Evolutionary conservation across 2,113 vertebrate species (phyloP).

Genomic region (Hiodon alosoides): DNA sequence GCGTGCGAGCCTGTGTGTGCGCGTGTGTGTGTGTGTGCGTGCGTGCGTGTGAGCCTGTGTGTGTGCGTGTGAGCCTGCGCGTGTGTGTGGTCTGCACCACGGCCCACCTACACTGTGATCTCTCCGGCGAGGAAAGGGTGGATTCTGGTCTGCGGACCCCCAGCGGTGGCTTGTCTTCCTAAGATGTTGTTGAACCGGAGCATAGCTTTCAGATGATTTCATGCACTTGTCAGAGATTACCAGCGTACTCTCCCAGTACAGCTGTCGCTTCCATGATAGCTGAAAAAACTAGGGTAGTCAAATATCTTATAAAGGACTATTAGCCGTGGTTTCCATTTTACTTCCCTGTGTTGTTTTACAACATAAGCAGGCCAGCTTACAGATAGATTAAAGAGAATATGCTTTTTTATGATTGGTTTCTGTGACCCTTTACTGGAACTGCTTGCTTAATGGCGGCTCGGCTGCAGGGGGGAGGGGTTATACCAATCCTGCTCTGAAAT

Average conservation of each 20-base stretch:
- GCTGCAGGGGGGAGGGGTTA: background rate
- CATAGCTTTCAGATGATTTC: conserved; percentile 39
- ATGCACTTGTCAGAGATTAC: conserved; percentile 17
- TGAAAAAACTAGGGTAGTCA: conserved; percentile 2
- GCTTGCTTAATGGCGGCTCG: too few species aligned
- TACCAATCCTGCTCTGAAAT: background rate
- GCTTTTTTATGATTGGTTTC: conserved; percentile 3
- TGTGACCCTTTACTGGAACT: background rate
- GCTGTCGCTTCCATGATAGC: conserved; percentile 27
- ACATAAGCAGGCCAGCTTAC: conserved; percentile 17
- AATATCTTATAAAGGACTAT: conserved; percentile 17
- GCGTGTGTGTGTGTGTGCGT: too few species aligned
- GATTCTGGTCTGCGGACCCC: background rate
- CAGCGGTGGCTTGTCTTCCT: background rate
- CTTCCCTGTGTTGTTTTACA: background rate
- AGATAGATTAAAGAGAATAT: conserved; percentile 18
- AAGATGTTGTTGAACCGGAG: background rate
- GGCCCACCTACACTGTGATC: too few species aligned
- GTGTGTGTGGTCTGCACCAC: too few species aligned
- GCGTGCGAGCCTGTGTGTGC: too few species aligned
- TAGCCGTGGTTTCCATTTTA: conserved; percentile 2
- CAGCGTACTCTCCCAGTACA: conserved; percentile 13
- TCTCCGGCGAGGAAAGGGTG: background rate
- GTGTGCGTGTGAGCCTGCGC: too few species aligned
- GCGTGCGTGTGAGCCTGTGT: too few species aligned